These are phyloP conservation scores for Melanostigma gelatinosum DNA, from an alignment of 2,113 vertebrate species.

Conservation along the genomic window DNA sequence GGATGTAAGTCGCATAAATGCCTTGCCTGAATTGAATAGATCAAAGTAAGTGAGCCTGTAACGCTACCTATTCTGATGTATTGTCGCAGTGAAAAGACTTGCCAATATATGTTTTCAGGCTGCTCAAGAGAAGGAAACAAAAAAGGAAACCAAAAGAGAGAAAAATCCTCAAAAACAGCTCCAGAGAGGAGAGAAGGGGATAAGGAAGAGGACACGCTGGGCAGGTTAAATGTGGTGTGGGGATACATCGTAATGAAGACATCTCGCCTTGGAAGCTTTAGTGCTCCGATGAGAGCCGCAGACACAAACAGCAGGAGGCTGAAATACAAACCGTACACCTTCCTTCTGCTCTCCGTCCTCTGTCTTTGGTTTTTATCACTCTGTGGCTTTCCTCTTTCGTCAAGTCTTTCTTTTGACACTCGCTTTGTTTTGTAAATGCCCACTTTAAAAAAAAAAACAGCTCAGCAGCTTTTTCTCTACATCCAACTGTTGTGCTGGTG, in stretches of 20 bases:
- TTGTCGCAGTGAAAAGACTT: constrained; percentile 37
- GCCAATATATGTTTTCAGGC: constrained; percentile 20
- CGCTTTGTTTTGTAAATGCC: constrained; percentile 10
- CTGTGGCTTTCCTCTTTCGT: constrained; percentile 25
- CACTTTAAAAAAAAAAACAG: constrained; percentile 7
- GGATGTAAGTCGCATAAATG: constrained; percentile 51
- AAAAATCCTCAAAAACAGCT: constrained; percentile 8
- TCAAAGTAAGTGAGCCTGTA: constrained; percentile 48
- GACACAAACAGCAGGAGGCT: constrained; percentile 68
- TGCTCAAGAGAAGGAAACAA: not conserved
- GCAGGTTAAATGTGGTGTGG: constrained; percentile 58
- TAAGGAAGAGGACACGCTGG: constrained; percentile 43
- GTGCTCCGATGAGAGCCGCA: constrained; percentile 64
- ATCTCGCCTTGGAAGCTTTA: constrained; percentile 62
- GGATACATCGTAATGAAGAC: constrained; percentile 62
- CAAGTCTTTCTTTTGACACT: constrained; percentile 13
- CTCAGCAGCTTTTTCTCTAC: constrained; percentile 26
- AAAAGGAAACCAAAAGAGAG: constrained; percentile 9
- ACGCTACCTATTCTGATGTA: constrained; percentile 36
- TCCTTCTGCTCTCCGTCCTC: constrained; percentile 41
- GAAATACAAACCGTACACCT: constrained; percentile 65
- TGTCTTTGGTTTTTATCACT: constrained; percentile 42
- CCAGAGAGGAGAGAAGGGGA: constrained; percentile 16
- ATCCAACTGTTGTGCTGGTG: constrained; percentile 1
- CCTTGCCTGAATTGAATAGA: constrained; percentile 50